Base-by-base conservation (phyloP, 2,888 invertebrate genomes). In the Scaptomyza tumidula region DNA sequence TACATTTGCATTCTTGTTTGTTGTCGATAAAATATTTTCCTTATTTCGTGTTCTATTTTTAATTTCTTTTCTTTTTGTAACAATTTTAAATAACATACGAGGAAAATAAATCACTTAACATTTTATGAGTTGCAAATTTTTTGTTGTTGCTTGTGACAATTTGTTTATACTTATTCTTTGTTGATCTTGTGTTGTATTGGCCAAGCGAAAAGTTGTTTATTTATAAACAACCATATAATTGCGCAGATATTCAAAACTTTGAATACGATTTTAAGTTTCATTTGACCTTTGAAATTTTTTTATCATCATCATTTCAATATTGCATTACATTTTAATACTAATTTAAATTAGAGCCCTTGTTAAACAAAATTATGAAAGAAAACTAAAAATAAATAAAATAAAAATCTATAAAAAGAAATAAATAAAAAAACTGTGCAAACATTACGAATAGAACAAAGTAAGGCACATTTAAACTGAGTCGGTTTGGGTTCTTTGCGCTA, bases 211-310 rank as follows among this genome's bases (percentile, higher is more conserved):
- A 52, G 14, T 46, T 69, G 13, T 55, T 48, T 71, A 43, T 59
- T 39, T 73, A 45, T 59, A 63, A 73, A 72, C 71, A 78, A 72
- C 45, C 65, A 50, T 55, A 50, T 46, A 72, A 55, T 63, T 65
- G 69, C 62, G 63, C 63, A 65, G 58, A 78, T 78, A 78, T 85
- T 78, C 85, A 89, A 89, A 91, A 91, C 90, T 91, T 91, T 90
- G 90, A 90, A 90, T 90, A 90, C 90, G 90, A 90, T 78, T 80
- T 86, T 16, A 65, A 68, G 54, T 72, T 70, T 72, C 57, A 64
- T 75, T 67, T 67, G 53, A 67, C 63, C 27, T 66, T 70, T 55
- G 57, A 69, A 67, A 81, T 57, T 69, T 83, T 65, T 53, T 67
- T 67, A 75, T 78, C 65, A 75, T 79, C 50, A 50, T 50, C 35